These are phyloP conservation scores for Recurvirostra avosetta DNA, from an alignment of 2,113 vertebrate genomes.

Conservation along the genomic window DNA sequence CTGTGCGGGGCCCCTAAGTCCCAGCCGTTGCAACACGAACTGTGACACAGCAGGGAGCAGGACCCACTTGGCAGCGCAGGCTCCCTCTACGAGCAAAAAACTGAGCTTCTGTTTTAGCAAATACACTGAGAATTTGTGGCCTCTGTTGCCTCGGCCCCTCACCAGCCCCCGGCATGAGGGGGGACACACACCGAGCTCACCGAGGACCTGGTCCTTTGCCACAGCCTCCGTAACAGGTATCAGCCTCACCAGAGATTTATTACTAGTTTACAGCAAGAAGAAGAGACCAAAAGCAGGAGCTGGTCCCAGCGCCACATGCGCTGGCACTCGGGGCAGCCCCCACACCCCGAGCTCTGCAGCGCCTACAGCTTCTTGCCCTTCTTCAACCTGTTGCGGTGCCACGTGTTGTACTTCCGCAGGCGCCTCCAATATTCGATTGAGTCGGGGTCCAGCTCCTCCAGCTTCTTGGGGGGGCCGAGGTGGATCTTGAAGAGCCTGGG, in stretches of 20 bases:
- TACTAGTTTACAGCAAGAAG: neutral
- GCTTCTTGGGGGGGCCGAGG: conserved; percentile 75
- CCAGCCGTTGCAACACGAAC: fast-evolving
- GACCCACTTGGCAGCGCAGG: fast-evolving
- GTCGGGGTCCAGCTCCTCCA: conserved; percentile 81
- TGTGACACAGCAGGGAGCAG: neutral
- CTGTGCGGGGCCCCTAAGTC: fast-evolving
- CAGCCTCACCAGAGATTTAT: conserved; percentile 1
- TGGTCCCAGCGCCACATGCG: fast-evolving
- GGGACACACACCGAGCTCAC: fast-evolving
- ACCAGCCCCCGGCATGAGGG: fast-evolving
- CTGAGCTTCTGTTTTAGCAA: neutral
- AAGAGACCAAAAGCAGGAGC: neutral
- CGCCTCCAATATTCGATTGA: conserved; percentile 80
- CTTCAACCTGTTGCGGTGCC: conserved; percentile 80
- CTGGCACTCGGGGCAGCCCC: fast-evolving
- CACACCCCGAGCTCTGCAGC: fast-evolving
- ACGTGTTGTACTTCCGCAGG: conserved; percentile 86
- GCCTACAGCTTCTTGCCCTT: conserved; percentile 81
- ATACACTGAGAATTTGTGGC: neutral
- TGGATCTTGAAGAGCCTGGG: conserved; percentile 88
- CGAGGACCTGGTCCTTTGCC: neutral
- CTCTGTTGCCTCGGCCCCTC: neutral
- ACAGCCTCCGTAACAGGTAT: neutral
- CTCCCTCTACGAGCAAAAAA: neutral